Conservation (phyloP, 2,797 vertebrate genomes). For the Pseudochaenichthys georgianus region DNA sequence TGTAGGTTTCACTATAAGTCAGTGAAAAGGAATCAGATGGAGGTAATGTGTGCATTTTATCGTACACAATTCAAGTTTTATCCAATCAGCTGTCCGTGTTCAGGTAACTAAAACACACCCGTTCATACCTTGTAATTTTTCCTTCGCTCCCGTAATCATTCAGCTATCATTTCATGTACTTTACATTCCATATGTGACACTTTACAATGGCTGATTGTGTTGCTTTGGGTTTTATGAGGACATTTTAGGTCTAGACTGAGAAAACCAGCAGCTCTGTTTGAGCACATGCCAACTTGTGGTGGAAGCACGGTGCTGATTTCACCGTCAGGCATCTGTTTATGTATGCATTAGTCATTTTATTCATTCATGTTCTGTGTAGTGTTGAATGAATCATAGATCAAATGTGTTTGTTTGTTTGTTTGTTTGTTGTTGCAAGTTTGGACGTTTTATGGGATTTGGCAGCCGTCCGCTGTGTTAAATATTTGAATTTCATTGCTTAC, state of each 20-base stretch:
- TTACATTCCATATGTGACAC: conserved; percentile 37
- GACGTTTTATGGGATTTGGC: conserved; percentile 22
- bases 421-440: conserved; percentile 17
- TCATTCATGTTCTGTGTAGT: conserved; percentile 10
- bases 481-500: conserved; percentile 31
- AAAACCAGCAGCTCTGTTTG: conserved; percentile 66
- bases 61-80: not conserved
- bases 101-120: conserved; percentile 13
- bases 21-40: conserved; percentile 25
- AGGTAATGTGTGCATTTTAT: conserved; percentile 18
- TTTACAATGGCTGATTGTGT: conserved; percentile 46
- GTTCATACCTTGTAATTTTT: conserved; percentile 28
- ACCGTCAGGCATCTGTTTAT: conserved; percentile 32
- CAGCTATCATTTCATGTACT: conserved; percentile 27
- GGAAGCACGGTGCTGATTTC: conserved; percentile 42
- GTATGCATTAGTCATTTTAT: conserved; percentile 42
- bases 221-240: conserved; percentile 57
- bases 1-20: conserved; percentile 43
- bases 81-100: conserved; percentile 10
- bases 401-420: not conserved
- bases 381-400: conserved; percentile 18
- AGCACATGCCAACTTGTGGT: conserved; percentile 63
- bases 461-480: conserved; percentile 44
- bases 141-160: conserved; percentile 18
- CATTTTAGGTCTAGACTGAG: conserved; percentile 72